These are phyloP conservation scores for Heteractis magnifica DNA, from an alignment of 92 coral and sea anemone species.

Conservation along the genomic window DNA sequence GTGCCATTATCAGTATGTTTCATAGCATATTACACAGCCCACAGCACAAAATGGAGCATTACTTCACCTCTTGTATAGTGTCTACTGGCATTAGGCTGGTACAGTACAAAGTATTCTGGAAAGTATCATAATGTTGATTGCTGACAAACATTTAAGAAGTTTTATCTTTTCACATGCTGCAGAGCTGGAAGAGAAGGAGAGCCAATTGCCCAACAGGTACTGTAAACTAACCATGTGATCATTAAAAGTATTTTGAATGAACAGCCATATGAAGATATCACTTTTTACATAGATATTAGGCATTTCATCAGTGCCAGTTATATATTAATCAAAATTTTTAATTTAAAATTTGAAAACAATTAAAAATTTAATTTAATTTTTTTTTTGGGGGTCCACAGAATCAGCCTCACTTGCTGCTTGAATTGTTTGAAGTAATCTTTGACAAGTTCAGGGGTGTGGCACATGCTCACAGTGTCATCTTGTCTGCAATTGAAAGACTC, in stretches of 20 bases:
- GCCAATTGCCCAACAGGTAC: conserved; percentile 81
- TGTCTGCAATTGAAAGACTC: conserved; percentile 73
- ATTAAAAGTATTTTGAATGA: too few species aligned
- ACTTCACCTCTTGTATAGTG: too few species aligned
- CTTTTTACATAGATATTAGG: too few species aligned
- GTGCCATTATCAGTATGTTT: too few species aligned
- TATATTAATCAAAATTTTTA: too few species aligned
- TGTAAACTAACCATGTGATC: not conserved
- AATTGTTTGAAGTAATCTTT: conserved; percentile 84
- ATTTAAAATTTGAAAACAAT: not conserved
- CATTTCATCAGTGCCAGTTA: too few species aligned
- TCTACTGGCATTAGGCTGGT: too few species aligned
- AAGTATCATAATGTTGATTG: too few species aligned
- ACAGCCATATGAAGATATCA: too few species aligned
- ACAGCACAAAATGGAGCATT: too few species aligned
- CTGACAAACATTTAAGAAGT: not conserved
- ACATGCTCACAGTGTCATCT: conserved; percentile 79
- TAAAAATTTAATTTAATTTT: not conserved
- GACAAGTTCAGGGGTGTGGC: conserved; percentile 98
- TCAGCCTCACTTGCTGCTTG: conserved; percentile 83
- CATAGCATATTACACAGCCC: too few species aligned
- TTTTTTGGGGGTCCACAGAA: conserved; percentile 41
- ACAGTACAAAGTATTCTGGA: too few species aligned
- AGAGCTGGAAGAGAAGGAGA: conserved; percentile 96
- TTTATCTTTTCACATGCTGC: conserved; percentile 4